Conservation (phyloP, 2,113 vertebrate species). For the Corydoras maculifer region DNA sequence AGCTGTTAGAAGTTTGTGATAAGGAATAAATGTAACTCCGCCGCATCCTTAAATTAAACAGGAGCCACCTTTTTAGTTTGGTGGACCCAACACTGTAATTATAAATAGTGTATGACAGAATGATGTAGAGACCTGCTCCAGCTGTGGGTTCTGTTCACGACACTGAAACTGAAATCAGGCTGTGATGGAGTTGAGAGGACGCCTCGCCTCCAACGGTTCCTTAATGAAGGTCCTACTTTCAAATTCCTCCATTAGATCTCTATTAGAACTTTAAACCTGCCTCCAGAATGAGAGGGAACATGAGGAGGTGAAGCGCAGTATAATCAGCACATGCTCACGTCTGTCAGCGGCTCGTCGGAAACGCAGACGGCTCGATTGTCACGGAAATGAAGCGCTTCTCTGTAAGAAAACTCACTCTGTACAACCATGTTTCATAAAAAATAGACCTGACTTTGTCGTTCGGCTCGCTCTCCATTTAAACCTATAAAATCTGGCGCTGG, state of each 20-base stretch:
- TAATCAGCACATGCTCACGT: constrained; percentile 38
- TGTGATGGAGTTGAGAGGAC: no score
- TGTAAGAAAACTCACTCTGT: constrained; percentile 47
- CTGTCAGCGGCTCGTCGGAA: constrained; percentile 44
- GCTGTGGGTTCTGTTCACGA: no score
- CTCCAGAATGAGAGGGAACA: background rate
- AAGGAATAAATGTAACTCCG: no score
- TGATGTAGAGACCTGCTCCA: no score
- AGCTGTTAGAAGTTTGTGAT: no score
- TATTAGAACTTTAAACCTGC: background rate
- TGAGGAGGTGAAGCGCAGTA: no score
- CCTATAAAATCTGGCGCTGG: constrained; percentile 61
- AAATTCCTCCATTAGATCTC: background rate
- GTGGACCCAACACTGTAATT: no score
- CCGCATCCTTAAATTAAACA: no score
- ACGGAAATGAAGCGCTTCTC: constrained; percentile 16
- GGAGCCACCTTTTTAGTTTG: no score
- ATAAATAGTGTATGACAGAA: no score
- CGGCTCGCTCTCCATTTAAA: constrained; percentile 56
- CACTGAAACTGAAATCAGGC: no score
- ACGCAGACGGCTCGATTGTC: constrained; percentile 21
- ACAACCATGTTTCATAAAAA: constrained; percentile 66
- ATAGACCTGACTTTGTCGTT: constrained; percentile 64
- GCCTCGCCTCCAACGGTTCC: no score
- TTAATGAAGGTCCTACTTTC: background rate